These are phyloP conservation scores for Etheostoma spectabile DNA, from an alignment of 2,113 vertebrate genomes.

Conservation along the genomic window DNA sequence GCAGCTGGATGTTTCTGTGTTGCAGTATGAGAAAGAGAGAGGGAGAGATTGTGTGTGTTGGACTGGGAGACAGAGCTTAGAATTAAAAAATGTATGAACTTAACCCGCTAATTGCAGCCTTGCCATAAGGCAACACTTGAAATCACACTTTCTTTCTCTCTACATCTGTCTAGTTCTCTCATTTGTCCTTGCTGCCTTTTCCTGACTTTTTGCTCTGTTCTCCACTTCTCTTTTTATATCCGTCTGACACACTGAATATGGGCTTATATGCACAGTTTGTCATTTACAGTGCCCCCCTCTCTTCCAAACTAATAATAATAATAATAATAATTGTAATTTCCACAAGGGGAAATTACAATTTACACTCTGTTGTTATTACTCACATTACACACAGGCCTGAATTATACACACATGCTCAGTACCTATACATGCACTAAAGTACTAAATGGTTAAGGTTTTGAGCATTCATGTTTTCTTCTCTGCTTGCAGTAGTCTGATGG, in stretches of 20 bases:
- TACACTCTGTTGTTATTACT: no score
- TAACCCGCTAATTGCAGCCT: slow-evolving; percentile 62
- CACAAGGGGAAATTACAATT: no score
- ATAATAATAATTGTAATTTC: no score
- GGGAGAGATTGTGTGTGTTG: neutral
- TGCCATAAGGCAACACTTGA: slow-evolving; percentile 48
- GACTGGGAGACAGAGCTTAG: slow-evolving; percentile 34
- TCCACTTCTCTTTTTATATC: neutral
- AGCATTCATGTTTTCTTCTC: neutral
- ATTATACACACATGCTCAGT: no score
- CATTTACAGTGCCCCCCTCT: neutral
- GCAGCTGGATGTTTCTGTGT: slow-evolving; percentile 18
- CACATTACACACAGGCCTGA: no score
- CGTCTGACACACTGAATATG: neutral
- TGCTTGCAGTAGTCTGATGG: slow-evolving; percentile 2
- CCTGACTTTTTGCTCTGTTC: slow-evolving; percentile 1
- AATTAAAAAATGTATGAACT: slow-evolving; percentile 57
- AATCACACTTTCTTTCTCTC: slow-evolving; percentile 32
- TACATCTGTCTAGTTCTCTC: slow-evolving; percentile 16
- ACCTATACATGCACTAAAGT: no score
- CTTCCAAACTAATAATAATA: slow-evolving; percentile 4
- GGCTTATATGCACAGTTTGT: neutral
- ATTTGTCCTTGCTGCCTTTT: neutral
- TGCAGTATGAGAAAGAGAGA: neutral
- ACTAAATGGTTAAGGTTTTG: neutral